Evolutionary conservation across 2,888 invertebrate species (phyloP).

Genomic region (Serrognathus titanus): DNA sequence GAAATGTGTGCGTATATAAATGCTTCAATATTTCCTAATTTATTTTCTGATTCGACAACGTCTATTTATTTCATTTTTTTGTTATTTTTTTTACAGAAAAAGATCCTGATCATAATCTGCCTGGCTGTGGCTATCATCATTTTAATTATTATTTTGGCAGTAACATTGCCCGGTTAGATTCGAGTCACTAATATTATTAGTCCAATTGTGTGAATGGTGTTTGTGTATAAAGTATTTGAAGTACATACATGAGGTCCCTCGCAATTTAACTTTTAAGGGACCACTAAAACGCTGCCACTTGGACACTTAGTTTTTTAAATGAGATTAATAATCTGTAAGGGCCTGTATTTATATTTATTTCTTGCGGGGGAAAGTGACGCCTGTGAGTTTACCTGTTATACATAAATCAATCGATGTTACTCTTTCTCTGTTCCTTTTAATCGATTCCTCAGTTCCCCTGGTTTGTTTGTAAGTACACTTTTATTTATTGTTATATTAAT

Average conservation of each 20-base stretch:
- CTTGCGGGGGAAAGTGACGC: too few species aligned
- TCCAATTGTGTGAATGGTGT: background rate
- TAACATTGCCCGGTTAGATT: constrained; percentile 23
- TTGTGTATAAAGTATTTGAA: background rate
- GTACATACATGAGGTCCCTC: background rate
- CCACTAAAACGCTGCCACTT: background rate
- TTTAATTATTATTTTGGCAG: constrained; percentile 68
- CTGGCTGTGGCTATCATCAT: constrained; percentile 73
- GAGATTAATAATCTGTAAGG: too few species aligned
- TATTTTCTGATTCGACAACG: constrained; percentile 16
- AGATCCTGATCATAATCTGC: constrained; percentile 85
- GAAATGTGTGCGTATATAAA: constrained; percentile 1
- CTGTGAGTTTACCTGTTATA: too few species aligned
- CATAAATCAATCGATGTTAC: background rate
- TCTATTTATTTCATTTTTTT: constrained; percentile 54
- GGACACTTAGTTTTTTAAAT: background rate
- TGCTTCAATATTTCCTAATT: background rate
- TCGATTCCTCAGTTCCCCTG: too few species aligned
- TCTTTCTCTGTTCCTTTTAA: background rate
- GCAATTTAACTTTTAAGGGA: background rate
- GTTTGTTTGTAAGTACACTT: too few species aligned
- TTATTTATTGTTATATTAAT: background rate
- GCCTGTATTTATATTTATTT: too few species aligned
- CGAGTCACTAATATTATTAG: background rate
- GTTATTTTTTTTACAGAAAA: constrained; percentile 75